phyloP scores from a whole-genome alignment of 23 tunicate genomes.

The Diplosoma virens region DNA sequence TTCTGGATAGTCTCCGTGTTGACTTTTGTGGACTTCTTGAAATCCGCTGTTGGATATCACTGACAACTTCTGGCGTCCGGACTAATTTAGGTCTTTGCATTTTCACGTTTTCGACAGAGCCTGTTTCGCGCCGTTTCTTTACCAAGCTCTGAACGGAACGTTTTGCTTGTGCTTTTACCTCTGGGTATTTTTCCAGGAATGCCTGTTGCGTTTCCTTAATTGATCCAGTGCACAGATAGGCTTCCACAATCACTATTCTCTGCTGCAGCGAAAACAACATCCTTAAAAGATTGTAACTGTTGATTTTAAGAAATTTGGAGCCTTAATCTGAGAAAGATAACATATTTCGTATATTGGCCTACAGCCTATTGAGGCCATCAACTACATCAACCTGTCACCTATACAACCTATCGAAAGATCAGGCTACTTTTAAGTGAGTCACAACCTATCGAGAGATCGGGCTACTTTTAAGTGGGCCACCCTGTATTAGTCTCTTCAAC shows the following conservation, averaged over 20 bases:
- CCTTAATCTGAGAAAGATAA: not conserved
- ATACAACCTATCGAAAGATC: no score
- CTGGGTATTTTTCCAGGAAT: slow-evolving; percentile 9
- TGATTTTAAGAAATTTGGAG: not conserved
- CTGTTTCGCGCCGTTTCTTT: not conserved
- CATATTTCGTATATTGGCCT: no score
- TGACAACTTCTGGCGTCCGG: slow-evolving; percentile 6
- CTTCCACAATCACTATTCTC: slow-evolving; percentile 10
- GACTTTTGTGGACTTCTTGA: not conserved
- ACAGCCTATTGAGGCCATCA: no score
- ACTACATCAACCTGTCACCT: no score
- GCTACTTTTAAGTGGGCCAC: no score
- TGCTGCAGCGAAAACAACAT: slow-evolving; percentile 11
- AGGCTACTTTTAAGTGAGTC: no score
- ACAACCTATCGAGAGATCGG: no score
- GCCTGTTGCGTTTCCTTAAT: slow-evolving; percentile 21
- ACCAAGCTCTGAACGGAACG: slow-evolving; percentile 12
- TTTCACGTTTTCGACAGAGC: slow-evolving; percentile 3
- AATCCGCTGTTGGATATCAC: not conserved
- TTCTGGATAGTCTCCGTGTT: slow-evolving; percentile 5
- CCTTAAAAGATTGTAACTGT: not conserved
- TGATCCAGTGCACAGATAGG: slow-evolving; percentile 5
- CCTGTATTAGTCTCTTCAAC: not conserved
- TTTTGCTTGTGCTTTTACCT: slow-evolving; percentile 2
- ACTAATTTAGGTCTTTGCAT: slow-evolving; percentile 9